Conservation (phyloP, 2,888 invertebrate species). For the Adineta ricciae region DNA sequence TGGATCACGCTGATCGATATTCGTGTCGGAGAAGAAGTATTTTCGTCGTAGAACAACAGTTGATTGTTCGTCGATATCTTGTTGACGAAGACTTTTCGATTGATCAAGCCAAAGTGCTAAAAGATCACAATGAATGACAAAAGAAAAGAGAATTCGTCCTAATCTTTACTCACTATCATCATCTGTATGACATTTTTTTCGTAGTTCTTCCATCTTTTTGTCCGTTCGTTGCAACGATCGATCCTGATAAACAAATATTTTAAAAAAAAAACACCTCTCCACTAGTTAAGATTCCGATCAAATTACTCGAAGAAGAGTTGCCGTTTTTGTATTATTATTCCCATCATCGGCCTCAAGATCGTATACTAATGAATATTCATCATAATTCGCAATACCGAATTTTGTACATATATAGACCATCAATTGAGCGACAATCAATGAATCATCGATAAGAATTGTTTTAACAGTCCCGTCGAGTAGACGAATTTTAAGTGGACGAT, state of each 20-base stretch:
- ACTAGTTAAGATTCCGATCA: too few relatives aligned
- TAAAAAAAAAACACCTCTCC: too few relatives aligned
- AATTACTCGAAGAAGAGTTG: conserved; percentile 14
- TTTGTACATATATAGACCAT: conserved; percentile 98
- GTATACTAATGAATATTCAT: conserved; percentile 86
- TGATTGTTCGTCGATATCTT: conserved; percentile 84
- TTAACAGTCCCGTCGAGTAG: conserved; percentile 91
- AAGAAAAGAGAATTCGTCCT: background rate
- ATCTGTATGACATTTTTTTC: conserved; percentile 90
- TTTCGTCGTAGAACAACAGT: conserved; percentile 81
- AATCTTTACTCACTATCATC: conserved; percentile 73
- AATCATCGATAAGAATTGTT: conserved; percentile 91
- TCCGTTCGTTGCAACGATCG: conserved; percentile 46
- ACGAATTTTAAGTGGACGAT: conserved; percentile 75
- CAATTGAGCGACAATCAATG: conserved; percentile 86
- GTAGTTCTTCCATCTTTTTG: conserved; percentile 86
- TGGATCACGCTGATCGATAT: conserved; percentile 89
- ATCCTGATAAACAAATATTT: background rate
- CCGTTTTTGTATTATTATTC: background rate
- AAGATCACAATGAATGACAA: conserved; percentile 34
- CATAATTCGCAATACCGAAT: conserved; percentile 78
- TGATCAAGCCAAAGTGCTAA: conserved; percentile 87
- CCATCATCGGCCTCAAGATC: conserved; percentile 58
- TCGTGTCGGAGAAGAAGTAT: conserved; percentile 97
- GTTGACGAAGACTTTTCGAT: conserved; percentile 86